phyloP scores from a whole-genome alignment of 2,113 vertebrate species.

The Tricholaema leucomelas region DNA sequence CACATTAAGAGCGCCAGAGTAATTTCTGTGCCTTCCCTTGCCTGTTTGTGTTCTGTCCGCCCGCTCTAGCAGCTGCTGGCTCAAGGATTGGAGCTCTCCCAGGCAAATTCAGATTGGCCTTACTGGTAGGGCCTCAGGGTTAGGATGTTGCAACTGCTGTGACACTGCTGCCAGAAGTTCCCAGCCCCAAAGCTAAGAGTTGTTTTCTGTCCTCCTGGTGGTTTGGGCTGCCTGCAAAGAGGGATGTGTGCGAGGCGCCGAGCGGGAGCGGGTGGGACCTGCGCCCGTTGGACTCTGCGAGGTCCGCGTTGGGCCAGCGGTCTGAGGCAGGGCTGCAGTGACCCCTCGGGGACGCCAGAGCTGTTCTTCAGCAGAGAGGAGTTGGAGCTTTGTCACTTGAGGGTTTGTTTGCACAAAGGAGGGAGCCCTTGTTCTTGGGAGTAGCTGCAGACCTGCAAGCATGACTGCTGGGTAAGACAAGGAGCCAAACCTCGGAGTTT shows the following conservation, averaged over 20 bases:
- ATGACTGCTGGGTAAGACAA: not conserved
- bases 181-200: not conserved
- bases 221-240: not conserved
- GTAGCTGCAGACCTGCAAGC: not conserved
- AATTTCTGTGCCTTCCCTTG: not conserved
- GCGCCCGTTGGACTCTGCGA: not conserved
- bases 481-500: not conserved
- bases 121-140: not conserved
- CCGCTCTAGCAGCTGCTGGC: rapidly evolving
- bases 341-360: rapidly evolving
- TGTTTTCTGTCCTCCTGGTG: not conserved
- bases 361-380: not conserved
- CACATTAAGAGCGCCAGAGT: not conserved
- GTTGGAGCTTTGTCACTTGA: not conserved
- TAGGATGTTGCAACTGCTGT: not conserved
- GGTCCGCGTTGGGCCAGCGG: rapidly evolving
- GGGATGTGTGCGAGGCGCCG: not conserved
- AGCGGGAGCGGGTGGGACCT: not conserved
- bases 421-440: not conserved
- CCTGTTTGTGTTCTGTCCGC: not conserved
- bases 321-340: not conserved
- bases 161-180: not conserved
- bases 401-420: not conserved
- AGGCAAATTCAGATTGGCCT: not conserved
- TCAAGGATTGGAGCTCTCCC: not conserved